Base-by-base conservation (phyloP, 1,140 invertebrate genomes). In the Drosophila varians region DNA sequence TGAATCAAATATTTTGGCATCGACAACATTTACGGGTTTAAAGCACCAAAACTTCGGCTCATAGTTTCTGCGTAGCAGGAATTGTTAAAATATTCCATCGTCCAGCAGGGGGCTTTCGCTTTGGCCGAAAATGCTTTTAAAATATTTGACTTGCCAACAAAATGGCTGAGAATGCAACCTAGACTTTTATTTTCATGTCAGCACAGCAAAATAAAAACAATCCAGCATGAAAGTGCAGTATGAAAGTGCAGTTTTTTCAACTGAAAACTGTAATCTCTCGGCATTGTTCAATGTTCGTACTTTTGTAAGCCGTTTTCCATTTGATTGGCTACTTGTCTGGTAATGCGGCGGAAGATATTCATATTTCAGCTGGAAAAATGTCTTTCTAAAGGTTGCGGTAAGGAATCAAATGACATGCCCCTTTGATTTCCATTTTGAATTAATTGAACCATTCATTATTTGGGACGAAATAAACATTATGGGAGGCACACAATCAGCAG, bases 401-500 rank as follows among this genome's bases (percentile, higher is more conserved):
- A 12, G 14, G 34, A 38, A 1, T 46, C 21, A 21, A 21, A 26
- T 42, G 8, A 16, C 14, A 54, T 14, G 9, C 42, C 38, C 18
- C n/a, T 16, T 65, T 66, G 26, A 53, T 68, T 68, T 65, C 21
- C 26, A 26, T 66, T 66, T 47, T 3, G 42, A 66, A 66, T 68
- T 66, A 68, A 68, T 68, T 53, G 64, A 66, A 21, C 9, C 64
- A 60, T 71, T 57, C 55, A 71, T 71, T 71, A 49, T 58, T 60
- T n/a, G 47, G 42, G n/a, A 40, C 9, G 31, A 72, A 62, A 82
- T 62, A 36, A 58, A 74, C 53, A 71, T 58, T 45, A 71, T 58
- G 21, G 7, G 11, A 42, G 34, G 34, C 42, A 54, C 40, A 58
- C 77, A 83, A 83, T 83, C 79, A 78, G 69, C 62, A 28, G 31